Evolutionary conservation across 2,797 vertebrate species (phyloP), one percentile per base, ranked within the genome.

Genomic region (Eleutherodactylus coqui): DNA sequence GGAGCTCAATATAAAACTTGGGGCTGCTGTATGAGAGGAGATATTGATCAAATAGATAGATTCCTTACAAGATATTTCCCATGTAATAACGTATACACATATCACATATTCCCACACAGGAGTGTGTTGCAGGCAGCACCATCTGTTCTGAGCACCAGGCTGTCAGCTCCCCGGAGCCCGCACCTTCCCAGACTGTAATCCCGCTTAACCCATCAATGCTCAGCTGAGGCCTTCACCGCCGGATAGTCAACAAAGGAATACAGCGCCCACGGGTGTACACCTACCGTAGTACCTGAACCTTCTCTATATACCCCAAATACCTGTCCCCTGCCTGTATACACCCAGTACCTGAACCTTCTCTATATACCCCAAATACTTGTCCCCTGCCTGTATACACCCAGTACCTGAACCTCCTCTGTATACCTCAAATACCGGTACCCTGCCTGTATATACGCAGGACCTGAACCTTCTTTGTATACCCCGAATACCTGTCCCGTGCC

Each of bases 201-300:
- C 77, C 17, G 75, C 51, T 79, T 84, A 87, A 87, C 82, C 82
- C 76, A 58, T 72, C 38, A 80, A 19, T 79, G 36, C 36, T 53
- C 19, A 29, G 53, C 3, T 3, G 10, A 79, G 64, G 76, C 76
- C 64, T 38, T 79, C 51, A 45, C 32, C 43, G 11, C 64, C 32
- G 21, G 36, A 34, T 21, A 21, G 17, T 7, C 34, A 19, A 29
- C 6, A 9, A 4, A 19, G 21, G 17, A 83, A 4, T 43, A n/a
- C 27, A 32, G 47, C 14, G 21, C 29, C 24, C 38, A 32, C 17
- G 29, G 21, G 3, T 17, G 58, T 45, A 43, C 34, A 76, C 47
- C 49, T 47, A 19, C n/a, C n/a, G n/a, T n/a, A n/a, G n/a, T n/a
- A n/a, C n/a, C n/a, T n/a, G n/a, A n/a, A n/a, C n/a, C n/a, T n/a